Base-by-base conservation (phyloP, 53 echinoderm and acorn worm genomes). In the Antedon mediterranea region DNA sequence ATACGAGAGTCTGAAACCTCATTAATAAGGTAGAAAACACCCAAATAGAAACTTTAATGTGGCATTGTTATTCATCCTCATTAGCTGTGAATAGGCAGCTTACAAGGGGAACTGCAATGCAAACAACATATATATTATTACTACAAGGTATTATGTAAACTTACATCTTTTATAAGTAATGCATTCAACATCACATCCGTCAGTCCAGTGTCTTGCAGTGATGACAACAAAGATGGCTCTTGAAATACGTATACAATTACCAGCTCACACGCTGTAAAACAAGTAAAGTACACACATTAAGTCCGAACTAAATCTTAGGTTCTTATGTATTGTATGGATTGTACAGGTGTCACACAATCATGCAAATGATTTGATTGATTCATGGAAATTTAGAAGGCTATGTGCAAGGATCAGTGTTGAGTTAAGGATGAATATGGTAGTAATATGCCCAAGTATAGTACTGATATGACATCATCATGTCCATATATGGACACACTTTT, bases 181-280 rank as follows among this genome's bases (percentile, higher is more conserved):
- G 97, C 97, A 84, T 95, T 91, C 15, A 95, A 87, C 97, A 95
- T 95, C 30, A 95, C 97, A 78, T 95, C 97, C 29, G 97, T 95
- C 3, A 95, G 88, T 28, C 97, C 97, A 31, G 91, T 95, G 82
- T 95, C 97, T 88, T 95, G 97, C n/a, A 95, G 81, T 3, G 91
- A 88, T 28, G 97, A 95, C 15, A 95, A 89, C 13, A 95, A 80
- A 14, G 97, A 95, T 7, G 97, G 97, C 72, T 95, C 97, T 78
- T 95, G 97, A 84, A 95, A 95, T 43, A 95, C 97, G 79, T 95
- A 95, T 74, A 95, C 97, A 18, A 89, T 95, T 42, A 95, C 97
- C 76, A 95, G 76, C 83, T 95, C 97, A 86, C 97, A 95, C 6
- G 97, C 97, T 95, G 81, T 31, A 43, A 42, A 73, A 74, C 74